phyloP scores from a whole-genome alignment of 64 coral and sea anemone species.

The Catalaphyllia jardinei region DNA sequence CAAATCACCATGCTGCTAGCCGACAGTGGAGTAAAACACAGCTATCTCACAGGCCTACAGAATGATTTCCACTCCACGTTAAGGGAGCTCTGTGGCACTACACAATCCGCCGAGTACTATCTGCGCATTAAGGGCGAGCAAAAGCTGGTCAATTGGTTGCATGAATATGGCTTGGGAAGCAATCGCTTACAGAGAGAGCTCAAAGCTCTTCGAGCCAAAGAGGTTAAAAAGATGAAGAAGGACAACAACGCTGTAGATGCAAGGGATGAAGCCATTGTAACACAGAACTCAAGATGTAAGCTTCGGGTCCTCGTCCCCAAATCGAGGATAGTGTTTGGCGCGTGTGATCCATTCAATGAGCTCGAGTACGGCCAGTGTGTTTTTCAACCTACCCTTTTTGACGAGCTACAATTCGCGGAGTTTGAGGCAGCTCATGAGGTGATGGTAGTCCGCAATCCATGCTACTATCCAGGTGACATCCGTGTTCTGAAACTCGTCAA shows the following conservation, averaged over 20 bases:
- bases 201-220: slow-evolving; percentile 20
- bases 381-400: slow-evolving; percentile 53
- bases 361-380: slow-evolving; percentile 55
- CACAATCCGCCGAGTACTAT: slow-evolving; percentile 27
- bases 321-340: slow-evolving; percentile 59
- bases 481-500: slow-evolving; percentile 56
- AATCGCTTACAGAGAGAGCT: slow-evolving; percentile 26
- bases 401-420: slow-evolving; percentile 16
- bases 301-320: slow-evolving; percentile 59
- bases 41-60: slow-evolving; percentile 61
- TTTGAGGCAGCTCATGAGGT: slow-evolving; percentile 27
- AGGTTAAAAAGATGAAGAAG: slow-evolving; percentile 60
- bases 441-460: slow-evolving; percentile 62
- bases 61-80: slow-evolving; percentile 62
- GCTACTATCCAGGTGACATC: slow-evolving; percentile 56
- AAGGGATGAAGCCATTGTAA: not conserved
- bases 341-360: slow-evolving; percentile 55
- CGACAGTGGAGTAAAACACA: slow-evolving; percentile 55
- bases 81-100: not conserved
- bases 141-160: slow-evolving; percentile 2
- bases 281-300: slow-evolving; percentile 34
- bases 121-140: slow-evolving; percentile 39
- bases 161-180: slow-evolving; percentile 16
- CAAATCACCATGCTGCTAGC: slow-evolving; percentile 84
- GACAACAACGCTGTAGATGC: not conserved